phyloP scores from a whole-genome alignment of 2,888 invertebrate species.

The Anthoptus insignis region DNA sequence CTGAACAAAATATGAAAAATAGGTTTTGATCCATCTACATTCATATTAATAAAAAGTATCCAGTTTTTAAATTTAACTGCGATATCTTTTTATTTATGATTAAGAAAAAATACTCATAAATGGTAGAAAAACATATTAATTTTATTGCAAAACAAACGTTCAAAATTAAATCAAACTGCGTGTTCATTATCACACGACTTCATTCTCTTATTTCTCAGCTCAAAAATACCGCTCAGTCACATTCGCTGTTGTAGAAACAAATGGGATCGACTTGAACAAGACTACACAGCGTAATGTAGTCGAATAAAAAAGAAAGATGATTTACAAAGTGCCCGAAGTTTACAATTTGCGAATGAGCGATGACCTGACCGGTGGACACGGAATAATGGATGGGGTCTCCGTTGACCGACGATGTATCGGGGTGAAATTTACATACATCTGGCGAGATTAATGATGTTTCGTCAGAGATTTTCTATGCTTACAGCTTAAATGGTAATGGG shows the following conservation, averaged over 20 bases:
- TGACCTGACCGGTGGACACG: conserved; percentile 49
- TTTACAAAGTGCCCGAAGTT: conserved; percentile 49
- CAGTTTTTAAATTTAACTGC: too few species aligned
- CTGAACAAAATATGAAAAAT: too few species aligned
- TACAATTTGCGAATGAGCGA: conserved; percentile 55
- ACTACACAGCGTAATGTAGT: conserved; percentile 8
- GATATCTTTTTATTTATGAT: too few species aligned
- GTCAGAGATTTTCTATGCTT: conserved; percentile 62
- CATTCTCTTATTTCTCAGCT: too few species aligned
- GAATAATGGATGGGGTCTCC: conserved; percentile 58
- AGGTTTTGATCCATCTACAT: too few species aligned
- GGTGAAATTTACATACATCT: conserved; percentile 74
- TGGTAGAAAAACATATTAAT: too few species aligned
- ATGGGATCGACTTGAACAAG: conserved; percentile 17
- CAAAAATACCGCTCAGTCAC: too few species aligned
- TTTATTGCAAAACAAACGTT: too few species aligned
- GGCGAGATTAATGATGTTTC: conserved; percentile 71
- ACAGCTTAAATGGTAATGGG: conserved; percentile 52
- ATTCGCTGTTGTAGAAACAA: background rate
- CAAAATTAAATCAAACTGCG: too few species aligned
- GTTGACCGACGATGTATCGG: conserved; percentile 76
- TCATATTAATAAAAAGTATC: too few species aligned
- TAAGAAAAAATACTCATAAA: too few species aligned
- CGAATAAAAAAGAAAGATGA: conserved; percentile 27
- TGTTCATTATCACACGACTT: too few species aligned